A percentile compares a stretch with the other conserved stretches of the same genome.
phyloP scores from a whole-genome alignment of 2,888 invertebrate species.

The Eupsilia transversa region DNA sequence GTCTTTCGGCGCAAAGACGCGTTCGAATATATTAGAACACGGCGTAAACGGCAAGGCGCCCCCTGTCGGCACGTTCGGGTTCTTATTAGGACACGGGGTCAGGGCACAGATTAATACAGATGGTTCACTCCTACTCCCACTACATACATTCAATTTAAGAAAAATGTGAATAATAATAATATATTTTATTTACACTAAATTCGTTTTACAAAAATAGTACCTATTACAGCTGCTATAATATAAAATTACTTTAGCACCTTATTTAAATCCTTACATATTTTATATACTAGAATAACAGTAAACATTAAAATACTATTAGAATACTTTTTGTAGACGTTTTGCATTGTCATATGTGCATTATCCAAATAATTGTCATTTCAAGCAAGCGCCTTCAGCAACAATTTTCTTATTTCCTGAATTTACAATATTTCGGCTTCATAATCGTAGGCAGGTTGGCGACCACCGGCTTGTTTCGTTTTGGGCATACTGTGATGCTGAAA shows the following conservation, averaged over 20 bases:
- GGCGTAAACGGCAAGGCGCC: no score
- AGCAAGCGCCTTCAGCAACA: background rate
- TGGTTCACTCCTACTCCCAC: no score
- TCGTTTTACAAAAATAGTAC: conserved; percentile 34
- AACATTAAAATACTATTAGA: conserved; percentile 76
- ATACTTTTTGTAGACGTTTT: conserved; percentile 72
- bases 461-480: conserved; percentile 92
- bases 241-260: conserved; percentile 27
- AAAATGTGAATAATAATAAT: conserved; percentile 19
- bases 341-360: conserved; percentile 68
- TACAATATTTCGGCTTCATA: conserved; percentile 87
- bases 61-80: no score
- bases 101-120: no score
- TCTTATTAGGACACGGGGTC: no score
- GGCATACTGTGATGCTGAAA: conserved; percentile 93
- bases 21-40: no score
- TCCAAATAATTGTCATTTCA: conserved; percentile 42
- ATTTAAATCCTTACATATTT: conserved; percentile 24
- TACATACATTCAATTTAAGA: no score
- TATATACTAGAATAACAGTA: conserved; percentile 49
- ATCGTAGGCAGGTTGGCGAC: conserved; percentile 91
- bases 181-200: conserved; percentile 50
- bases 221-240: conserved; percentile 27
- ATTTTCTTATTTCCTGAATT: conserved; percentile 70
- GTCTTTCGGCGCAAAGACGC: no score